phyloP scores from a whole-genome alignment of 2,797 vertebrate genomes.

The Halcyon smyrnensis region DNA sequence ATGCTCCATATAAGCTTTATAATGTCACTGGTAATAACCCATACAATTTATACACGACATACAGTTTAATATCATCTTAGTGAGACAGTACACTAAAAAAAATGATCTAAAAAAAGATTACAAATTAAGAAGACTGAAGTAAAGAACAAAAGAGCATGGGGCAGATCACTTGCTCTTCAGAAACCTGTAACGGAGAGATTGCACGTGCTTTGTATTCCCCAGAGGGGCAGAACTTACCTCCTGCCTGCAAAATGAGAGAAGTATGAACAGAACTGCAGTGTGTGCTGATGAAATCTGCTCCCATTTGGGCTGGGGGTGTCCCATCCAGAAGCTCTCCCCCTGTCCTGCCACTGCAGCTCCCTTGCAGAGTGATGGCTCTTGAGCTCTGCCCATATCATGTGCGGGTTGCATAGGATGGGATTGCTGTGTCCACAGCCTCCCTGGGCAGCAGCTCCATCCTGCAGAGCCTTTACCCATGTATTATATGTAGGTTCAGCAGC shows the following conservation, averaged over 20 bases:
- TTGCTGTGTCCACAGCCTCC: too few species aligned
- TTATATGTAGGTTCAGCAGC: not conserved
- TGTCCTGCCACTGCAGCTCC: not conserved
- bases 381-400: fast-evolving
- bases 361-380: not conserved
- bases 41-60: not conserved
- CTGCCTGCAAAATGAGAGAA: not conserved
- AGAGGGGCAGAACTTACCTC: not conserved
- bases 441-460: not conserved
- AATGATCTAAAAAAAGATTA: not conserved
- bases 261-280: not conserved
- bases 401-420: too few species aligned
- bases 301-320: not conserved
- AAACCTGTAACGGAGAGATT: not conserved
- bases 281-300: not conserved
- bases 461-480: not conserved
- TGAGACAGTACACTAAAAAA: not conserved
- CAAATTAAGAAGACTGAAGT: not conserved
- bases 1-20: not conserved
- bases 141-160: not conserved
- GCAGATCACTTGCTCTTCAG: not conserved
- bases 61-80: not conserved
- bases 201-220: fast-evolving
- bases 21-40: not conserved
- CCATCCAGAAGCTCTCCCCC: not conserved